Conservation (phyloP, 2,888 invertebrate genomes). For the Thalpophila matura region DNA sequence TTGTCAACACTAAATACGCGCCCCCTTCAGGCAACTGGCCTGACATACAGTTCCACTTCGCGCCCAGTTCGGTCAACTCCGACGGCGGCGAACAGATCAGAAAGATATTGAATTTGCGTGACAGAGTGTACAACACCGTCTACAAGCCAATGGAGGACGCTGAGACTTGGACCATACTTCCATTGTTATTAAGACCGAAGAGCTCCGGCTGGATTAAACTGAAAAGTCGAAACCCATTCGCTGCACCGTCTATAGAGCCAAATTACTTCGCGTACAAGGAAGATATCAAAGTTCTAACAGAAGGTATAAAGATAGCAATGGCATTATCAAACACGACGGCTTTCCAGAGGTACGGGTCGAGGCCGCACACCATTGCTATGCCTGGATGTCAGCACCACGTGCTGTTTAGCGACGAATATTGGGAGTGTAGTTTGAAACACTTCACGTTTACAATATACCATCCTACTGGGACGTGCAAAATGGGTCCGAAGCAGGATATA, state of each 20-base stretch:
- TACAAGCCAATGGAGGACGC: conserved; percentile 95
- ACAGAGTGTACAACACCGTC: conserved; percentile 95
- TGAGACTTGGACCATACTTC: conserved; percentile 96
- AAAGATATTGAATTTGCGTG: conserved; percentile 94
- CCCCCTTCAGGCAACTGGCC: conserved; percentile 94
- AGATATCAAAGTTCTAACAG: conserved; percentile 94
- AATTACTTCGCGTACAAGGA: conserved; percentile 97
- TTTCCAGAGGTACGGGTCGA: conserved; percentile 95
- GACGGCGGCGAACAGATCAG: conserved; percentile 95
- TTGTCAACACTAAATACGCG: conserved; percentile 96
- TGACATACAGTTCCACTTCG: conserved; percentile 96
- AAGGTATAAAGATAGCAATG: conserved; percentile 96
- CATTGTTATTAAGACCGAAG: conserved; percentile 95
- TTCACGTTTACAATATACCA: conserved; percentile 96
- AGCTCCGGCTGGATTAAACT: conserved; percentile 97
- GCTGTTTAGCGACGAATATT: conserved; percentile 95
- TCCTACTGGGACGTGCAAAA: conserved; percentile 96
- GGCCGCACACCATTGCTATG: conserved; percentile 94
- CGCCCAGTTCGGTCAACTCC: conserved; percentile 95
- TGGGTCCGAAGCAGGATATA: conserved; percentile 95
- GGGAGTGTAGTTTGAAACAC: conserved; percentile 96
- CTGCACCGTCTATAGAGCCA: conserved; percentile 96
- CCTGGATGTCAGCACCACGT: conserved; percentile 95
- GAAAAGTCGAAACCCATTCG: conserved; percentile 94
- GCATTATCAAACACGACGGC: conserved; percentile 95